Percentiles rank a stretch among this genome's conserved stretches.
phyloP scores from a whole-genome alignment of 1,140 invertebrate species.

The Psilanteris sp. region DNA sequence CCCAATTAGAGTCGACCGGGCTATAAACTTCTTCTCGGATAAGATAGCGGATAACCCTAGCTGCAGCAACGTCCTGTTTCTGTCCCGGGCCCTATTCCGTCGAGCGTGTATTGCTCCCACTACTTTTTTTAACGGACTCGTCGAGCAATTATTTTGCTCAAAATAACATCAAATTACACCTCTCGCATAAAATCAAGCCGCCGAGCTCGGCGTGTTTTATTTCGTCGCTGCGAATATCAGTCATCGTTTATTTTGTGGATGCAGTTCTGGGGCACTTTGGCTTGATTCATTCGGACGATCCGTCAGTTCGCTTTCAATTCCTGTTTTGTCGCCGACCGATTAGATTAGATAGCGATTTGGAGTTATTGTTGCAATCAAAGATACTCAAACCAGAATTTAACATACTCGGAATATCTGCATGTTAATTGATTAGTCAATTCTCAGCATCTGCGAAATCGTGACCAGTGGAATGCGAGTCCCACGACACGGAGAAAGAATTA shows the following conservation, averaged over 20 bases:
- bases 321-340: slow-evolving; percentile 36
- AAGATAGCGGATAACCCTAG: slow-evolving; percentile 75
- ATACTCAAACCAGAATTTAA: slow-evolving; percentile 42
- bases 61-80: slow-evolving; percentile 67
- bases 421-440: slow-evolving; percentile 61
- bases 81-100: slow-evolving; percentile 66
- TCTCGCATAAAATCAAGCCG: slow-evolving; percentile 20
- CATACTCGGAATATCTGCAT: slow-evolving; percentile 49
- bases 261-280: neutral
- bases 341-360: slow-evolving; percentile 32
- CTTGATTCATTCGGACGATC: neutral
- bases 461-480: slow-evolving; percentile 43
- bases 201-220: neutral
- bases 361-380: slow-evolving; percentile 47
- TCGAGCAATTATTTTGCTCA: slow-evolving; percentile 45
- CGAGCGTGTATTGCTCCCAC: slow-evolving; percentile 68
- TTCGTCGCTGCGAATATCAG: neutral
- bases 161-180: slow-evolving; percentile 36
- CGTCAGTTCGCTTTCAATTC: slow-evolving; percentile 10
- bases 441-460: slow-evolving; percentile 39
- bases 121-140: slow-evolving; percentile 36
- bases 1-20: slow-evolving; percentile 79
- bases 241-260: neutral
- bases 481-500: slow-evolving; percentile 51
- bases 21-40: slow-evolving; percentile 79